Evolutionary conservation across 2,113 vertebrate species (phyloP).

Genomic region (Pycnonotus jocosus): DNA sequence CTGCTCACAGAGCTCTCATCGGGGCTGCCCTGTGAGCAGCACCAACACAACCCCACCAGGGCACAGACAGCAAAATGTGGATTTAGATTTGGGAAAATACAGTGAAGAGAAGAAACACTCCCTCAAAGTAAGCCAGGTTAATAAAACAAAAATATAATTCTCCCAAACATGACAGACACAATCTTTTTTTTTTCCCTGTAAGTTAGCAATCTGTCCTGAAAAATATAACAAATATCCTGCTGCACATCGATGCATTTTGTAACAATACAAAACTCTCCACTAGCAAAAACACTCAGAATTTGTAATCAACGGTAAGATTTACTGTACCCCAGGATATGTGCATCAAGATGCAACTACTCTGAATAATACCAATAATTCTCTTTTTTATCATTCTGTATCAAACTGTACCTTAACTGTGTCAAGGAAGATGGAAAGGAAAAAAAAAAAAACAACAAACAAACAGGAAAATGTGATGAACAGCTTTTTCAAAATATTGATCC

Average conservation of each 20-base stretch:
- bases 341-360: constrained; percentile 41
- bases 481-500: not conserved
- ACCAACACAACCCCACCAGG: not conserved
- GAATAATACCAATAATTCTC: constrained; percentile 7
- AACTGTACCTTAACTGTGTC: constrained; percentile 2
- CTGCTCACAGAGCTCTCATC: not conserved
- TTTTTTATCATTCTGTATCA: constrained; percentile 24
- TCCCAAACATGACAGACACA: constrained; percentile 41
- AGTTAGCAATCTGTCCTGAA: constrained; percentile 53
- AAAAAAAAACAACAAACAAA: not conserved
- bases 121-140: constrained; percentile 51
- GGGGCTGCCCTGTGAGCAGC: not conserved
- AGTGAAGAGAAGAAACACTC: constrained; percentile 8
- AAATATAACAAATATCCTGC: constrained; percentile 54
- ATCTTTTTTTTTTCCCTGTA: constrained; percentile 7
- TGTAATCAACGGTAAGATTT: constrained; percentile 61
- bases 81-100: constrained; percentile 19
- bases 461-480: not conserved
- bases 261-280: constrained; percentile 27
- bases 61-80: not conserved
- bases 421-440: not conserved
- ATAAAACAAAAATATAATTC: constrained; percentile 57
- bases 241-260: constrained; percentile 29
- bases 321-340: constrained; percentile 27
- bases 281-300: constrained; percentile 43